phyloP scores from a whole-genome alignment of 2,797 vertebrate genomes.

The Cyclopterus lumpus region DNA sequence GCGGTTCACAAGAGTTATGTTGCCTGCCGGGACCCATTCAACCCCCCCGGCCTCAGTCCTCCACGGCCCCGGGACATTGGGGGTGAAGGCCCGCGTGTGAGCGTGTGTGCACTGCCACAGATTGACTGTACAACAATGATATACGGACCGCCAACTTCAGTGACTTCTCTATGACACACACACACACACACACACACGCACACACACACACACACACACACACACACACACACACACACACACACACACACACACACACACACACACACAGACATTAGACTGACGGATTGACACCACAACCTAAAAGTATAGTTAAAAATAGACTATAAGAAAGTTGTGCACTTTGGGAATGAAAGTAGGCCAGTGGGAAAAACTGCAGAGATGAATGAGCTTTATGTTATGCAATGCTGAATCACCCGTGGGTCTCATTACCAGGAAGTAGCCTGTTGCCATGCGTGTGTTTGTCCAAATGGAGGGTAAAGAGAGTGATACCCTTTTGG shows the following conservation, averaged over 20 bases:
- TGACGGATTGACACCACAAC: slow-evolving; percentile 31
- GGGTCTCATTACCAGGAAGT: slow-evolving; percentile 58
- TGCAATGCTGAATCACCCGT: slow-evolving; percentile 65
- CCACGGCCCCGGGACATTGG: slow-evolving; percentile 65
- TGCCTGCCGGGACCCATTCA: slow-evolving; percentile 61
- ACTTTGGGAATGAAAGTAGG: slow-evolving; percentile 71
- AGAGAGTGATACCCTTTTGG: background rate
- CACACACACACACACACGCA: background rate
- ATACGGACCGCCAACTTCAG: slow-evolving; percentile 15
- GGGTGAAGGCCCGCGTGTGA: slow-evolving; percentile 30
- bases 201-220: background rate
- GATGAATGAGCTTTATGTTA: slow-evolving; percentile 75
- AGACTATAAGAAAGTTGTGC: slow-evolving; percentile 63
- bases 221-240: background rate
- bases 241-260: background rate
- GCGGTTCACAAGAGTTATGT: slow-evolving; percentile 60
- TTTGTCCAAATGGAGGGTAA: slow-evolving; percentile 4
- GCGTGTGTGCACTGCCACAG: slow-evolving; percentile 11
- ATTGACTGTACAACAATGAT: slow-evolving; percentile 29
- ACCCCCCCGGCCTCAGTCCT: slow-evolving; percentile 51
- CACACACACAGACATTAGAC: background rate
- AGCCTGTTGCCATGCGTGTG: slow-evolving; percentile 18
- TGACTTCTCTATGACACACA: background rate
- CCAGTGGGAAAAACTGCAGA: slow-evolving; percentile 54
- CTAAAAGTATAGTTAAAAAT: slow-evolving; percentile 42